Percentiles rank a stretch among this genome's conserved stretches.
Evolutionary conservation across 1,140 invertebrate genomes (phyloP).

Genomic region (Macrocentrus cingulum): DNA sequence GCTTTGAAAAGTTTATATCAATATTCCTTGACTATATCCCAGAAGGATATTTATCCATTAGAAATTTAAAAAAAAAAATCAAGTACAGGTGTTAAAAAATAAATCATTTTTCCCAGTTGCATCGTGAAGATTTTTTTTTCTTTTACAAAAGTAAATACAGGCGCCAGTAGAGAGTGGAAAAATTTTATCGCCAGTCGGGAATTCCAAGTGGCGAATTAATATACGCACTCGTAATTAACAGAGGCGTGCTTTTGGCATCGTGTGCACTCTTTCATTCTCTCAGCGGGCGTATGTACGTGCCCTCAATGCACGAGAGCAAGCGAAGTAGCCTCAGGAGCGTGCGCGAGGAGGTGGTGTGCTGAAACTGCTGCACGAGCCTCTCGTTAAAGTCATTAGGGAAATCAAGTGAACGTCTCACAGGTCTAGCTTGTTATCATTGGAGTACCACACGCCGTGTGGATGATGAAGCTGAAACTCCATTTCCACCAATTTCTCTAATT

Average conservation of each 20-base stretch:
- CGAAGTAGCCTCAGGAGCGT: neutral
- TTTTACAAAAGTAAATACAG: too few relatives aligned
- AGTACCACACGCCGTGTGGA: neutral
- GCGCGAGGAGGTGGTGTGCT: neutral
- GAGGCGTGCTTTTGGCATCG: neutral
- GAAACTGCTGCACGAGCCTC: conserved; percentile 19
- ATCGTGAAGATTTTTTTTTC: too few relatives aligned
- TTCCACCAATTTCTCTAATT: too few relatives aligned
- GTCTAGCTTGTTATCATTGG: conserved; percentile 13
- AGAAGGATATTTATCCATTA: too few relatives aligned
- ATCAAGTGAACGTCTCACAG: conserved; percentile 28
- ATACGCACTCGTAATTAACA: conserved; percentile 6
- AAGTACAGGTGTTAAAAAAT: too few relatives aligned
- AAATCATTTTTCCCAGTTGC: too few relatives aligned
- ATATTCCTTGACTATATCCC: too few relatives aligned
- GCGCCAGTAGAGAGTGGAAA: too few relatives aligned
- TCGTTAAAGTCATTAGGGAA: conserved; percentile 38
- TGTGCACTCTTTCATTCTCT: conserved; percentile 6
- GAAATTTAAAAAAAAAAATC: too few relatives aligned
- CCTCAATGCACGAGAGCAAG: neutral
- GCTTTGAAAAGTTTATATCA: too few relatives aligned
- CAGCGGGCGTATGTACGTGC: neutral
- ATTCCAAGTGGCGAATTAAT: conserved; percentile 5
- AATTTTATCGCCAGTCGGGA: neutral
- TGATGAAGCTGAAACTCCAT: too few relatives aligned